Conservation (phyloP, 1,140 invertebrate species). For the Maniola jurtina region DNA sequence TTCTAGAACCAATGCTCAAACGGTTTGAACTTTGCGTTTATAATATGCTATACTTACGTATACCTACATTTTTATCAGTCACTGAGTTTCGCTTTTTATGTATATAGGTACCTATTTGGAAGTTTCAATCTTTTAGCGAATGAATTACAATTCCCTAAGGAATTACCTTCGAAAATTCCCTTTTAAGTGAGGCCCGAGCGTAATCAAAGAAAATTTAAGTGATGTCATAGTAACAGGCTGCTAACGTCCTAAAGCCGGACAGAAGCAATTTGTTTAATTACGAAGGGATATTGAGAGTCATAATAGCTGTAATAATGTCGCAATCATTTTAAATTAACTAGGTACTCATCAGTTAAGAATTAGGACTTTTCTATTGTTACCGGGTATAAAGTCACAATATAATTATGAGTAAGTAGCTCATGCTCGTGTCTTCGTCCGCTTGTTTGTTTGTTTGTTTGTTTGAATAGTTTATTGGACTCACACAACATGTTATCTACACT, state of each 20-base stretch:
- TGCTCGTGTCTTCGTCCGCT: too few relatives aligned
- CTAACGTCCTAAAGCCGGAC: background rate
- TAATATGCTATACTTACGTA: too few relatives aligned
- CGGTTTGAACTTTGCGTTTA: too few relatives aligned
- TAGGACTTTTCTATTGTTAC: background rate
- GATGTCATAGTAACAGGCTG: background rate
- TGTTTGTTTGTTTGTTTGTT: too few relatives aligned
- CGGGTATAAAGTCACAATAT: background rate
- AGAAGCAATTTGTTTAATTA: constrained; percentile 2
- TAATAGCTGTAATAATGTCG: background rate
- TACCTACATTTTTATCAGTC: too few relatives aligned
- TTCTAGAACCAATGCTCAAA: too few relatives aligned
- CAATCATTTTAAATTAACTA: background rate
- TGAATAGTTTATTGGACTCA: too few relatives aligned
- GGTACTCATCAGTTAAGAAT: background rate
- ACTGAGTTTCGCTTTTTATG: too few relatives aligned
- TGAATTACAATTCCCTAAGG: background rate
- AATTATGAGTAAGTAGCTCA: background rate
- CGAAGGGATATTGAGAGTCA: background rate
- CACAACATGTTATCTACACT: too few relatives aligned
- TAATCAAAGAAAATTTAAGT: background rate
- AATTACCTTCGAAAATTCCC: background rate
- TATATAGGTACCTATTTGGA: too few relatives aligned
- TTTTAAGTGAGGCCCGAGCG: background rate
- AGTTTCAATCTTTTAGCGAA: background rate